Evolutionary conservation across 2,888 invertebrate species (phyloP).

Genomic region (Hyposoter didymator): DNA sequence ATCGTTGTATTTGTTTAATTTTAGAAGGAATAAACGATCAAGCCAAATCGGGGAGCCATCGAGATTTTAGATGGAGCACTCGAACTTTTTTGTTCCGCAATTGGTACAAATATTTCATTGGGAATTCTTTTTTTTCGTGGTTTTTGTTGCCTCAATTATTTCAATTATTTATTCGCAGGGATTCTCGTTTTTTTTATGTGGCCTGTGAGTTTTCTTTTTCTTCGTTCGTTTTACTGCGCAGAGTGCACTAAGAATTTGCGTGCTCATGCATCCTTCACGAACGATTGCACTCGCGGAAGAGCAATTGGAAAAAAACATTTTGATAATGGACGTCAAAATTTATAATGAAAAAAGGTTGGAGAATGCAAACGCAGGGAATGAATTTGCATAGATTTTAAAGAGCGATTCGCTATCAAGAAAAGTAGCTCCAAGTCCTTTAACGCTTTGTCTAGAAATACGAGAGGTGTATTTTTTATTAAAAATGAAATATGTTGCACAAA

Average conservation of each 20-base stretch:
- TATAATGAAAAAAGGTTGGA: background rate
- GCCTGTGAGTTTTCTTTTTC: too few species aligned
- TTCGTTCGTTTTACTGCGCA: background rate
- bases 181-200: background rate
- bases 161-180: background rate
- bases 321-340: background rate
- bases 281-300: background rate
- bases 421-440: background rate
- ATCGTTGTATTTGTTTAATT: constrained; percentile 20
- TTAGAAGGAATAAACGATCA: background rate
- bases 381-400: constrained; percentile 38
- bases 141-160: background rate
- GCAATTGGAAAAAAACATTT: background rate
- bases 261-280: background rate
- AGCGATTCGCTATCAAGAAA: constrained; percentile 26
- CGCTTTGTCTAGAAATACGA: constrained; percentile 26
- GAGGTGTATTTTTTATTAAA: constrained; percentile 27
- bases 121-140: background rate
- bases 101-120: background rate
- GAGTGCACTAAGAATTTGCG: background rate
- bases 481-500: constrained; percentile 12
- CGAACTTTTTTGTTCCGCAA: background rate
- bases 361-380: background rate
- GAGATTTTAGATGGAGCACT: background rate
- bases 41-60: background rate